Evolutionary conservation across 2,888 invertebrate species (phyloP).

Genomic region (Tetragonula carbonaria): DNA sequence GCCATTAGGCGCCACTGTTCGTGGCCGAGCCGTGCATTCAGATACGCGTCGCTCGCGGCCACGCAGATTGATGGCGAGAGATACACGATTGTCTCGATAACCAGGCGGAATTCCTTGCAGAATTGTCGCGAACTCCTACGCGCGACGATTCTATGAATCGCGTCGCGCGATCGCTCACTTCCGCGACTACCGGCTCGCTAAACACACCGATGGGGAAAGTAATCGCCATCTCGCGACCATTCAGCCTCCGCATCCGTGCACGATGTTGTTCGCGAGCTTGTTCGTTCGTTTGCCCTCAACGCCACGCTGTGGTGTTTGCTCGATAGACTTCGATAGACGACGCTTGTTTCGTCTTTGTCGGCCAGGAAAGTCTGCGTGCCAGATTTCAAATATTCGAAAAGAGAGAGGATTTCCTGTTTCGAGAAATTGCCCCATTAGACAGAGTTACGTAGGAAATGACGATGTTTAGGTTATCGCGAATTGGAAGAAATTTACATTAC

Average conservation of each 20-base stretch:
- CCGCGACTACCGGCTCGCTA: conserved; percentile 38
- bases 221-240: conserved; percentile 35
- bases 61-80: conserved; percentile 64
- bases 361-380: too few species aligned
- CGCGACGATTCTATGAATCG: conserved; percentile 36
- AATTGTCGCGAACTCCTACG: conserved; percentile 62
- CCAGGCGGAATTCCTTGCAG: conserved; percentile 51
- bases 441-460: too few species aligned
- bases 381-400: too few species aligned
- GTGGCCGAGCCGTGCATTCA: conserved; percentile 66
- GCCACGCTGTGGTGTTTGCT: background rate
- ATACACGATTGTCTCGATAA: conserved; percentile 68
- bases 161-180: conserved; percentile 44
- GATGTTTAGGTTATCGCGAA: too few species aligned
- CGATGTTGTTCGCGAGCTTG: conserved; percentile 31
- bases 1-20: conserved; percentile 77
- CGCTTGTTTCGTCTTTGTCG: too few species aligned
- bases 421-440: too few species aligned
- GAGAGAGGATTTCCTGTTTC: too few species aligned
- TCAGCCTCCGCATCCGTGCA: background rate
- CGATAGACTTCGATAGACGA: conserved; percentile 6
- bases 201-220: conserved; percentile 42
- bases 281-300: conserved; percentile 42
- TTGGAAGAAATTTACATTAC: too few species aligned
- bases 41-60: conserved; percentile 63